A percentile compares a stretch with the other conserved stretches of the same genome.
Conservation (phyloP, 2,797 vertebrate genomes). For the Macropus fuliginosus region DNA sequence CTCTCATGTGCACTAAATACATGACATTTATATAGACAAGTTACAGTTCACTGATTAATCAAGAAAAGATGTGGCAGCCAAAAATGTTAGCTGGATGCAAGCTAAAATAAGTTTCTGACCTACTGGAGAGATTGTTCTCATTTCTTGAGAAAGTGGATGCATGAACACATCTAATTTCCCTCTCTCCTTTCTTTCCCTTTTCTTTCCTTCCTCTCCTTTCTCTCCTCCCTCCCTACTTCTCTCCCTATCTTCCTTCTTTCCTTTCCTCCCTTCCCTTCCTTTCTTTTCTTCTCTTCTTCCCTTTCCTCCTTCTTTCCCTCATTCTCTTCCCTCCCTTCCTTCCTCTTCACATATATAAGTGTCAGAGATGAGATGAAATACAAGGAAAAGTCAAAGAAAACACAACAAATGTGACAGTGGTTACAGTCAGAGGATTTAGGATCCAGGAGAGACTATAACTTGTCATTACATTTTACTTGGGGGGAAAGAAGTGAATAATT, state of each 20-base stretch:
- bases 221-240: not conserved
- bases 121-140: not conserved
- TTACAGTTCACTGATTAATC: conserved; percentile 37
- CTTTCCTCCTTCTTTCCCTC: too few species aligned
- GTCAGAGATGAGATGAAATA: not conserved
- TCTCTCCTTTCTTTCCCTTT: not conserved
- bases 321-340: too few species aligned
- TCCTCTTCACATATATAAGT: not conserved
- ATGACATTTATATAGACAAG: conserved; percentile 25
- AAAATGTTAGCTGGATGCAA: not conserved
- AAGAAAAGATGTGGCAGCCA: conserved; percentile 32
- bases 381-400: not conserved
- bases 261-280: too few species aligned
- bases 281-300: not conserved
- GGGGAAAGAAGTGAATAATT: not conserved
- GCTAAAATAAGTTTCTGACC: not conserved
- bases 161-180: not conserved
- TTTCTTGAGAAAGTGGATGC: conserved; percentile 44
- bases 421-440: not conserved
- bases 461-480: conserved; percentile 13
- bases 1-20: conserved; percentile 37
- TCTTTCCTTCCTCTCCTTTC: not conserved
- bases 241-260: too few species aligned
- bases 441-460: not conserved
- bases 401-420: not conserved